Conservation (phyloP, 2,113 vertebrate genomes). For the Lophura nycthemera region DNA sequence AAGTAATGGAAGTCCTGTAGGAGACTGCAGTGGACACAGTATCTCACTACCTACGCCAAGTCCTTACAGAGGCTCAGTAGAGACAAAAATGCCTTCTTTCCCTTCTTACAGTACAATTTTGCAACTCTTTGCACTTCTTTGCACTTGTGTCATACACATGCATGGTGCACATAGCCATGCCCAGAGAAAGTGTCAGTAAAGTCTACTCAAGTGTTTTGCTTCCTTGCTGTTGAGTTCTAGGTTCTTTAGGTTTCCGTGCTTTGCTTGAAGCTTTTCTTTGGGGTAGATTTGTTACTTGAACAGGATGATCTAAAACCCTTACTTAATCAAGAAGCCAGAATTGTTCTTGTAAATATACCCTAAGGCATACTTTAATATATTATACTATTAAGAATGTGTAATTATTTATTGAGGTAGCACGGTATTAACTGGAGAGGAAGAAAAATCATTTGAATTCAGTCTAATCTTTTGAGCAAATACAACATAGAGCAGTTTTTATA, state of each 20-base stretch:
- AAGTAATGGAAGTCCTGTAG: background rate
- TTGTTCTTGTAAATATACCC: constrained; percentile 35
- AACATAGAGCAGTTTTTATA: background rate
- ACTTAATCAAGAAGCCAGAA: constrained; percentile 22
- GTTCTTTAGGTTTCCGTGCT: background rate
- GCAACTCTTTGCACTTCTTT: background rate
- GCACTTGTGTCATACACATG: background rate
- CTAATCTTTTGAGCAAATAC: constrained; percentile 49
- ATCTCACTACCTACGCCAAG: background rate
- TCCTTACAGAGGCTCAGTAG: background rate
- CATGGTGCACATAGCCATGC: background rate
- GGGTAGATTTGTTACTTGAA: background rate
- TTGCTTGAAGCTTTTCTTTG: background rate
- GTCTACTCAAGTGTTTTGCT: background rate
- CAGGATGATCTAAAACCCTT: constrained; percentile 1
- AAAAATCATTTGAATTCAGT: constrained; percentile 19
- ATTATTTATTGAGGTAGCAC: constrained; percentile 31
- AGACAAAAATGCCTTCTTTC: background rate
- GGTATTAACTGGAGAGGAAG: background rate
- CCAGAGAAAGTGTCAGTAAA: background rate
- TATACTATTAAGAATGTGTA: constrained; percentile 7
- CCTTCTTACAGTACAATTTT: background rate
- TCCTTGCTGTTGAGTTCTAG: background rate
- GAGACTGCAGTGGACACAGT: background rate
- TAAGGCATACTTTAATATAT: constrained; percentile 28